phyloP scores from a whole-genome alignment of 1,140 invertebrate species.

The Aphelinus atriplicis region DNA sequence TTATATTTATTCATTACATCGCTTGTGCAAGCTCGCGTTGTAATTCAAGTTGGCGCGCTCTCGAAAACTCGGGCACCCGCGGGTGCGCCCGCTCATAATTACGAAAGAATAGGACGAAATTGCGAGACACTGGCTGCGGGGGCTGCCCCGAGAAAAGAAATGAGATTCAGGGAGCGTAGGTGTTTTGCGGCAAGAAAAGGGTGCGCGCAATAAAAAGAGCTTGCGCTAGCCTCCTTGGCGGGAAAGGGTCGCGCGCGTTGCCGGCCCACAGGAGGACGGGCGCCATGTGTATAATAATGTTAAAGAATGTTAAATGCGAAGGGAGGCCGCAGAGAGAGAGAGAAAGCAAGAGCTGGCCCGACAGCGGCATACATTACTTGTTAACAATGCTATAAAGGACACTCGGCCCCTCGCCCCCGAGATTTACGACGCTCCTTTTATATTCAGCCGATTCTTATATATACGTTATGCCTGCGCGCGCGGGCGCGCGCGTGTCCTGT shows the following conservation, averaged over 20 bases:
- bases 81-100: constrained; percentile 27
- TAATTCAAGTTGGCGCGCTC: constrained; percentile 25
- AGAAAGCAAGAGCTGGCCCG: background rate
- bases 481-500: no score
- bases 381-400: constrained; percentile 68
- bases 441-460: constrained; percentile 41
- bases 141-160: constrained; percentile 35
- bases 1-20: constrained; percentile 43
- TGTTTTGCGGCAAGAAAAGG: constrained; percentile 34
- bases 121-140: constrained; percentile 11
- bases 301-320: constrained; percentile 65
- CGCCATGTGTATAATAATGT: constrained; percentile 67
- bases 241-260: constrained; percentile 10
- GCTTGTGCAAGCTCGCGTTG: background rate
- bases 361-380: constrained; percentile 66
- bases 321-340: constrained; percentile 29
- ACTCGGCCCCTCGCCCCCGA: constrained; percentile 57
- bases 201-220: constrained; percentile 37
- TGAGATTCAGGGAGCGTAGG: constrained; percentile 32
- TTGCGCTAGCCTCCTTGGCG: background rate
- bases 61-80: constrained; percentile 12
- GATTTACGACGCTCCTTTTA: constrained; percentile 43
- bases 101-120: constrained; percentile 40
- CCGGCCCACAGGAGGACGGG: constrained; percentile 45
- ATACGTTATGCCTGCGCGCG: no score